Base-by-base conservation (phyloP, 2,888 invertebrate genomes). In the Eupithecia exiguata region DNA sequence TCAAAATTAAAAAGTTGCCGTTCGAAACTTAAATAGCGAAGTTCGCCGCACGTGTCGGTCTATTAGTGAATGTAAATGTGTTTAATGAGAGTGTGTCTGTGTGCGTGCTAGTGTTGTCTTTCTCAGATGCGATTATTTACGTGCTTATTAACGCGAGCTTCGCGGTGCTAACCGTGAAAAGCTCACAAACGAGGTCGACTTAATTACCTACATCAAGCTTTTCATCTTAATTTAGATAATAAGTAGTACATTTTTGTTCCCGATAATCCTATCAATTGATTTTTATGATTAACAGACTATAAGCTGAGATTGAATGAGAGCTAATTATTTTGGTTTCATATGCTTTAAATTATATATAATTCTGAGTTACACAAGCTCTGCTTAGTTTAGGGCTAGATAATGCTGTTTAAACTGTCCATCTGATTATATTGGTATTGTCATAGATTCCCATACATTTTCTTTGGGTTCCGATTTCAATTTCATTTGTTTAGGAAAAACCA, bases 31-130 rank as follows among this genome's bases (percentile, higher is more conserved):
- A 84, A 85, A 84, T 87, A 84, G 82, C 84, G 81, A 84, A 82
- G 83, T 84, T 86, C 63, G 87, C 84, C 85, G 80, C 91, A 92
- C 92, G 92, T 93, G 92, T 80, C 78, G 79, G 66, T 40, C 85
- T 68, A 88, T 91, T 89, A 89, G 91, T 91, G 90, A 71, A 92
- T 92, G 92, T 92, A 91, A 92, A 92, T 92, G 93, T 94, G 93
- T 91, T 83, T 93, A 94, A 93, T 93, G 92, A 93, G 91, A 88
- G 85, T 83, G 85, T 84, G 84, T 70, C 58, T 87, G 93, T 93
- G 94, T 92, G 92, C 83, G 88, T 88, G 81, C 79, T 82, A 83
- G 86, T 88, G 86, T 88, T 85, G 88, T 88, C 79, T 88, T 85
- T 89, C 85, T 87, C 85, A 81, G 84, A 85, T 84, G 78, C 81